These are phyloP conservation scores for Dasysyrphus albostriatus DNA, from an alignment of 2,888 invertebrate genomes.

Conservation along the genomic window DNA sequence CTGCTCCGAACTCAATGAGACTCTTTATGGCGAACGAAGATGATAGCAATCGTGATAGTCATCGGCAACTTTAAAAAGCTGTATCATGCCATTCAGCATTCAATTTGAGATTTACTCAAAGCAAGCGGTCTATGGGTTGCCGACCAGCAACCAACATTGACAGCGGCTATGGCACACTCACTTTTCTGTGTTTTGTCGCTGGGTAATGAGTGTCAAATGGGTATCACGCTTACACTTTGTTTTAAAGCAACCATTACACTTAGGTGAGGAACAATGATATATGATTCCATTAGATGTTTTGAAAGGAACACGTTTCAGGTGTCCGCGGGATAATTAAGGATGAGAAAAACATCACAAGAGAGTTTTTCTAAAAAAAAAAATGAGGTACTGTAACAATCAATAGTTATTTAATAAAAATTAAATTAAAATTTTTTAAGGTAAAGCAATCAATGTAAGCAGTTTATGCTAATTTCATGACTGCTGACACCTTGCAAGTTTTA, in stretches of 20 bases:
- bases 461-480: too few relatives aligned
- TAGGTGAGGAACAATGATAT: constrained; percentile 31
- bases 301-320: constrained; percentile 30
- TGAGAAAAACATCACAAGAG: background rate
- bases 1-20: constrained; percentile 3
- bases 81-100: constrained; percentile 50
- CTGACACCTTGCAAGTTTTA: too few relatives aligned
- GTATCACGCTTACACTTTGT: constrained; percentile 51
- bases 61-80: constrained; percentile 50
- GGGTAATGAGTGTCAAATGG: constrained; percentile 63
- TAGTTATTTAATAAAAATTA: too few relatives aligned
- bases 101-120: constrained; percentile 44
- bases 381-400: too few relatives aligned
- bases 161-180: background rate
- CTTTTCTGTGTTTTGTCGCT: constrained; percentile 39
- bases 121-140: background rate
- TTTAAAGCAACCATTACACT: constrained; percentile 23
- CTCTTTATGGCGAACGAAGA: constrained; percentile 23
- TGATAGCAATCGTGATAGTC: constrained; percentile 74
- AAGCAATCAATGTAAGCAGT: too few relatives aligned
- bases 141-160: background rate
- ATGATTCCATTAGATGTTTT: constrained; percentile 41
- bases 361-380: background rate
- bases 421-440: too few relatives aligned
- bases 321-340: constrained; percentile 36